Evolutionary conservation across 2,113 vertebrate genomes (phyloP), one percentile per base, ranked within the genome.

Genomic region (Limnothrissa miodon): DNA sequence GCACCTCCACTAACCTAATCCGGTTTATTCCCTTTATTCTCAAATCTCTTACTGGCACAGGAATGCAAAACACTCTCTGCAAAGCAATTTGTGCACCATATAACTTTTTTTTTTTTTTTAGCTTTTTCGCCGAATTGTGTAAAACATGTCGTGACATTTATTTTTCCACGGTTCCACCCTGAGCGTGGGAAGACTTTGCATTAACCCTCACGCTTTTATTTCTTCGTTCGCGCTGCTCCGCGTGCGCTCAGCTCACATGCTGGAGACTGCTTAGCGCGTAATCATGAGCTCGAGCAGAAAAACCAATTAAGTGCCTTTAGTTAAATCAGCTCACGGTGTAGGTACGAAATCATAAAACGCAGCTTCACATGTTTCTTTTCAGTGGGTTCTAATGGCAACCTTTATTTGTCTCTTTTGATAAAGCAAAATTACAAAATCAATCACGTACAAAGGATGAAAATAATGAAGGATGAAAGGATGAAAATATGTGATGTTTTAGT

Each of bases 231-330:
- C 78, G 78, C 82, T 0, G 82, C 59, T 79, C 83, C 51, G 70
- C 80, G 81, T 83, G 85, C 46, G n/a, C 66, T 5, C 44, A 25
- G n/a, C 45, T 85, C 84, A 85, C 51, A 78, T 85, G 82, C 45
- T 44, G 11, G 70, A 42, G 11, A n/a, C 66, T 66, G 21, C 48
- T 80, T 74, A 83, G 79, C 83, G 45, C 79, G 39, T 66, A 70
- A 15, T 45, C 80, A 62, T 45, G 80, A 84, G 79, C 78, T 17
- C 79, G 78, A 56, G 80, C 62, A 1, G 62, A 70, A 70, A 62
- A 82, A 82, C 48, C 86, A 86, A 87, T 88, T 85, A 85, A 13
- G n/a, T 56, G 44, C 17, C 53, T 23, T 82, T 66, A 10, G 62
- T 66, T 62, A 84, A 84, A 82, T 25, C 78, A 80, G 45, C 25